These are phyloP conservation scores for Anadara kagoshimensis DNA, from an alignment of 1,140 invertebrate species.

Conservation along the genomic window DNA sequence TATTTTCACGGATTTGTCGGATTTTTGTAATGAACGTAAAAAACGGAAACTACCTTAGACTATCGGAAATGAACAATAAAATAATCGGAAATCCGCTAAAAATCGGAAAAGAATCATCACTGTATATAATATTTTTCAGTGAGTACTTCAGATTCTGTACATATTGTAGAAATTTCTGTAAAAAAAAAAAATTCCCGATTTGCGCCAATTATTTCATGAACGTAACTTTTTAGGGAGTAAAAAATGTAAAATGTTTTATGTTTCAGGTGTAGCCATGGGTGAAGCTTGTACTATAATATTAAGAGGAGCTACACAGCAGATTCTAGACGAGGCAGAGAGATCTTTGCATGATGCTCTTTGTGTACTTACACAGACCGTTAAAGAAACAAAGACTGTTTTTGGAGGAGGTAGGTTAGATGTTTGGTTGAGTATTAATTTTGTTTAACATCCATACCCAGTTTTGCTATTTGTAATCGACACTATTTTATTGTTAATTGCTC, in stretches of 20 bases:
- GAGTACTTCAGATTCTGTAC: too few relatives aligned
- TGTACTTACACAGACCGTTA: slow-evolving; percentile 95
- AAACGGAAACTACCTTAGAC: too few relatives aligned
- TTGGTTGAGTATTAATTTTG: neutral
- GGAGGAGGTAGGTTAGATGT: slow-evolving; percentile 84
- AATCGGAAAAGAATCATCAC: too few relatives aligned
- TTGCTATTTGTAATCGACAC: neutral
- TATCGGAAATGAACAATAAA: too few relatives aligned
- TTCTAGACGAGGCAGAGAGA: slow-evolving; percentile 98
- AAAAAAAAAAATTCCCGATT: too few relatives aligned
- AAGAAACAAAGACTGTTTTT: slow-evolving; percentile 91
- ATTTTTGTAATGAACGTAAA: too few relatives aligned
- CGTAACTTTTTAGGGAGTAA: too few relatives aligned
- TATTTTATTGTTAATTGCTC: neutral
- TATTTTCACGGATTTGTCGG: too few relatives aligned
- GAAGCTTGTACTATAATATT: slow-evolving; percentile 98
- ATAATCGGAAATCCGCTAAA: too few relatives aligned
- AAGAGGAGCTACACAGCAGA: slow-evolving; percentile 99
- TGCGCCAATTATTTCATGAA: too few relatives aligned
- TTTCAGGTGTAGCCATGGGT: slow-evolving; percentile 86
- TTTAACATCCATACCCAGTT: neutral
- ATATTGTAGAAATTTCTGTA: too few relatives aligned
- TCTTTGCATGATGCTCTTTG: slow-evolving; percentile 99
- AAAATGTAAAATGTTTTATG: neutral
- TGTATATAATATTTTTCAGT: too few relatives aligned